Evolutionary conservation across 2,888 invertebrate species (phyloP), one percentile per base, ranked within the genome.

Genomic region (Chloroclysta siterata): DNA sequence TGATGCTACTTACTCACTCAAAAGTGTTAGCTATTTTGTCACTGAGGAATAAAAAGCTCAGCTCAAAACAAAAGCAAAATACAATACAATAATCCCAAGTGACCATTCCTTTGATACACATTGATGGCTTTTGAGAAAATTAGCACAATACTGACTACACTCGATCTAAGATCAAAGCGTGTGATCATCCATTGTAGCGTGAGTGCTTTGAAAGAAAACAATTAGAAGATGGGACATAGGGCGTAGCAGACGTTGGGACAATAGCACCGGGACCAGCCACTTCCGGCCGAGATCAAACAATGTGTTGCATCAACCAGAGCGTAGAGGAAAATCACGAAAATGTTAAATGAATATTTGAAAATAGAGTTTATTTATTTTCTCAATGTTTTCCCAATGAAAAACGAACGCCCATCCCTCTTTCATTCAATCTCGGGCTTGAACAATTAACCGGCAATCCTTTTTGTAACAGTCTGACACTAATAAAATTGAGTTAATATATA

Each of bases 131-230:
- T 59, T 57, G 44, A 65, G 39, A 39, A 73, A 74, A 79, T 76
- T 71, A 75, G 67, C 73, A 72, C 78, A 76, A 75, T 57, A 46
- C 57, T 15, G 36, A 76, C 71, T 73, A 77, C 74, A 66, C 63
- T 63, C 69, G 72, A 66, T 65, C 51, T 76, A 44, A 86, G 90
- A 90, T 91, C 90, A 91, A 91, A 90, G 89, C 83, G 72, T 67
- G 80, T 80, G 78, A 87, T 88, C 87, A 87, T 70, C 82, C 74
- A 89, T 90, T 90, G 90, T 90, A 72, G 77, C 78, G 77, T 78
- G 82, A 88, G 86, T 87, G 88, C 83, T 83, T 77, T 71, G 74
- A 85, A 90, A 90, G 90, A 89, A 89, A 90, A 90, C 90, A 91
- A 91, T 90, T 88, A 90, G 88, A 85, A 84, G 84, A 90, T 90